Conservation (phyloP, 1,140 invertebrate species). For the Calycopis cecrops region DNA sequence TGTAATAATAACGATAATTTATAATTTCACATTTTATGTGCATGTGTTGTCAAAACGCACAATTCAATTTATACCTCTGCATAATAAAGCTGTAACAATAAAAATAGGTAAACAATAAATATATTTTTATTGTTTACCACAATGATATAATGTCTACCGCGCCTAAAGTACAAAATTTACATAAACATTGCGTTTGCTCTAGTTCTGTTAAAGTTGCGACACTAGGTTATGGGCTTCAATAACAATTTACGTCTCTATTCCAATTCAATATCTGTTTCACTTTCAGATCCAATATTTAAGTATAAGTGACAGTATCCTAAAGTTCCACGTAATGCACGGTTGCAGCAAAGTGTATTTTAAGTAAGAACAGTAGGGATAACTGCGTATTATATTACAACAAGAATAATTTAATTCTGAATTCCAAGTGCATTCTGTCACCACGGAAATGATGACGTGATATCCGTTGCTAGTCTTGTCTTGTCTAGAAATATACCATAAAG, state of each 20-base stretch:
- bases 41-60: no score
- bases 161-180: conserved; percentile 44
- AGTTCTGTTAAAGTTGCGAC: conserved; percentile 52
- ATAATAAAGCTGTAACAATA: not conserved
- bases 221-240: conserved; percentile 41
- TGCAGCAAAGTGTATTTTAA: not conserved
- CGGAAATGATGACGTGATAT: no score
- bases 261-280: conserved; percentile 19
- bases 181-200: conserved; percentile 57
- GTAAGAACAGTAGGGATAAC: no score
- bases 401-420: no score
- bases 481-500: no score
- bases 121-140: conserved; percentile 2
- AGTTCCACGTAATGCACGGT: not conserved
- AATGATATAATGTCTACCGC: conserved; percentile 12
- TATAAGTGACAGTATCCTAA: conserved; percentile 1
- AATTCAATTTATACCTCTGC: no score
- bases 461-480: no score
- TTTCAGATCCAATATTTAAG: conserved; percentile 19
- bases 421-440: no score
- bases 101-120: no score
- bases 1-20: no score
- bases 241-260: conserved; percentile 47
- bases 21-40: no score
- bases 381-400: no score